Evolutionary conservation across 1,140 invertebrate species (phyloP), one percentile per base, ranked within the genome.

Genomic region (Macrosteles quadrilineatus): DNA sequence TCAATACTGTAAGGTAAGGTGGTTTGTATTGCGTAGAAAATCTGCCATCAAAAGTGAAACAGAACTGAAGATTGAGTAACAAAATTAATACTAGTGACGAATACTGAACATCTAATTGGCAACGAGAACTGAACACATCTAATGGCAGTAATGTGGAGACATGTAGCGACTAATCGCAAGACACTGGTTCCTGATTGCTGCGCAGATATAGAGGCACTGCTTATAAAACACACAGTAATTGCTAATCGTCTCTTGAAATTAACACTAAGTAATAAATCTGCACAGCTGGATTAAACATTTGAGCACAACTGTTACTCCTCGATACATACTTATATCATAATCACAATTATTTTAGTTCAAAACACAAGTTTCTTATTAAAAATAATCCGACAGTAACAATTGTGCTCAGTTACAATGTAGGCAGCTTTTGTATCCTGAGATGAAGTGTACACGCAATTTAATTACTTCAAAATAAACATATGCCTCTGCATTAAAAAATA

Each of bases 101-200:
- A 50, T 50, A 50, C 47, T 50, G 47, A 50, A 50, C 47, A 50
- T 50, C 47, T 50, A 50, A 21, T 50, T 50, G 47, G 47, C 47
- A 50, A 50, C 47, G n/a, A 19, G 47, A 50, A 50, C 47, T 50
- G 47, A 50, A 50, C 47, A 50, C 47, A 50, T 9, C n/a, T 9
- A 50, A 50, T 50, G 47, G 47, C 47, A 50, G 47, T 50, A 36
- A 36, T 14, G 14, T 36, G 6, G 21, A 11, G 4, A 50, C 47
- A 50, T 19, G 14, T 50, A 50, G 47, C 47, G 21, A 50, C 47
- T 50, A 19, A n/a, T 50, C 21, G 47, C 47, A 50, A 50, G 47
- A 50, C 47, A 50, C 47, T 50, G 47, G 47, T 50, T 50, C 47
- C 47, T 50, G 47, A 50, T 50, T 4, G 47, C 47, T 50, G 47